Percentiles rank a stretch among this genome's conserved stretches.
These are phyloP conservation scores for Epizoanthus ramosus DNA, from an alignment of 92 coral and sea anemone species.

Conservation along the genomic window DNA sequence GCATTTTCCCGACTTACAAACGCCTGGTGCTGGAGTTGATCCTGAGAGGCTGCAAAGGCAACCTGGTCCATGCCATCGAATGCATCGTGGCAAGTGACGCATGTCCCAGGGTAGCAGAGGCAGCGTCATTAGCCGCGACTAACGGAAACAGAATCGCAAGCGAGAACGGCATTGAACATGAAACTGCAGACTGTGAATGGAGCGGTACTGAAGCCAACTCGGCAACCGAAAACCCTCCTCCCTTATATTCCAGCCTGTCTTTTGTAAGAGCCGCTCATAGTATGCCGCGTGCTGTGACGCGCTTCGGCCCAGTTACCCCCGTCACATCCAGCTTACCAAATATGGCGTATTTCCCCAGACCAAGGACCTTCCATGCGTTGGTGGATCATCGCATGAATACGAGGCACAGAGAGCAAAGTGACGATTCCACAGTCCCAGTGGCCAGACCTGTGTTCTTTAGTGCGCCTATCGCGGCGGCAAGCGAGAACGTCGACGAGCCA, in stretches of 20 bases:
- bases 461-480: too few species aligned
- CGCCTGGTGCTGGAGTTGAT: constrained; percentile 65
- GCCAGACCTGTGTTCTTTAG: too few species aligned
- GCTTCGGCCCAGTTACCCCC: background rate
- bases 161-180: background rate
- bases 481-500: too few species aligned
- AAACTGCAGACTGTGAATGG: background rate
- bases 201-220: background rate
- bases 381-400: background rate
- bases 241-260: background rate
- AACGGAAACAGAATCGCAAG: too few species aligned
- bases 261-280: background rate
- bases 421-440: too few species aligned
- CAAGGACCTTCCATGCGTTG: background rate
- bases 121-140: background rate
- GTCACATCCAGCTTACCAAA: background rate
- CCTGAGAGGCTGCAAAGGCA: constrained; percentile 67
- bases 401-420: too few species aligned
- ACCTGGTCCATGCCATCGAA: constrained; percentile 69
- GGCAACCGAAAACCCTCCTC: background rate
- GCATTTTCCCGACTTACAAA: constrained; percentile 65
- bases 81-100: constrained; percentile 61
- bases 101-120: background rate
- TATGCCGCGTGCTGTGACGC: background rate
- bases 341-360: constrained; percentile 16